Evolutionary conservation across 2,888 invertebrate species (phyloP).

Genomic region (Prionchulus punctatus): DNA sequence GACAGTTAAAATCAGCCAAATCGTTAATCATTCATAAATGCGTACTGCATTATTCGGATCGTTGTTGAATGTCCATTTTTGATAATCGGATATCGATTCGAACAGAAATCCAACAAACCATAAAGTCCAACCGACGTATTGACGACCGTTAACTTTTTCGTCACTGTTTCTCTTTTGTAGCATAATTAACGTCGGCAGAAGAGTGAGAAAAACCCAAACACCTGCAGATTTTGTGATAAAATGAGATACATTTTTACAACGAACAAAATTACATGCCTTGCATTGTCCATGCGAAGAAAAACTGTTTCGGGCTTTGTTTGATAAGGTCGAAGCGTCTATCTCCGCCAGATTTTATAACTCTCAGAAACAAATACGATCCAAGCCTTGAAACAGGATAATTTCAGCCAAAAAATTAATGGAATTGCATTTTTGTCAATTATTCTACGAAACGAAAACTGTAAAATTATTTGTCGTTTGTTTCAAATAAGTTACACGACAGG

Average conservation of each 20-base stretch:
- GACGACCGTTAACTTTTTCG: neutral
- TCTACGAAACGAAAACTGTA: too few species aligned
- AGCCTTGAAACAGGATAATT: neutral
- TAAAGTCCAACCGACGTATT: slow-evolving; percentile 28
- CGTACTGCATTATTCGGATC: slow-evolving; percentile 57
- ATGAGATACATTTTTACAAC: neutral
- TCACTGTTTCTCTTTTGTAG: too few species aligned
- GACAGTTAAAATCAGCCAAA: neutral
- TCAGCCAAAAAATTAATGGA: too few species aligned
- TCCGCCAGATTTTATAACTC: neutral
- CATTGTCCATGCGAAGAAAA: neutral
- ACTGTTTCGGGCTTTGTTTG: neutral
- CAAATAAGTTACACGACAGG: too few species aligned
- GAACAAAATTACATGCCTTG: neutral
- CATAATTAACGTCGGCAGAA: neutral
- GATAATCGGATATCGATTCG: slow-evolving; percentile 77
- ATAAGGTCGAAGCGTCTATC: neutral
- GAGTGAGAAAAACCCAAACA: neutral
- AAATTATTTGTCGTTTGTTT: neutral
- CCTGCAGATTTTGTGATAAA: neutral
- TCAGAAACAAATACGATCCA: neutral
- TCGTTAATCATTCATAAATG: neutral
- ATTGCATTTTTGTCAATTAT: too few species aligned
- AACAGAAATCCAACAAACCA: slow-evolving; percentile 67
- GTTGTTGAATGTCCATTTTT: slow-evolving; percentile 74